Evolutionary conservation across 2,797 vertebrate species (phyloP).

Genomic region (Discoglossus pictus): DNA sequence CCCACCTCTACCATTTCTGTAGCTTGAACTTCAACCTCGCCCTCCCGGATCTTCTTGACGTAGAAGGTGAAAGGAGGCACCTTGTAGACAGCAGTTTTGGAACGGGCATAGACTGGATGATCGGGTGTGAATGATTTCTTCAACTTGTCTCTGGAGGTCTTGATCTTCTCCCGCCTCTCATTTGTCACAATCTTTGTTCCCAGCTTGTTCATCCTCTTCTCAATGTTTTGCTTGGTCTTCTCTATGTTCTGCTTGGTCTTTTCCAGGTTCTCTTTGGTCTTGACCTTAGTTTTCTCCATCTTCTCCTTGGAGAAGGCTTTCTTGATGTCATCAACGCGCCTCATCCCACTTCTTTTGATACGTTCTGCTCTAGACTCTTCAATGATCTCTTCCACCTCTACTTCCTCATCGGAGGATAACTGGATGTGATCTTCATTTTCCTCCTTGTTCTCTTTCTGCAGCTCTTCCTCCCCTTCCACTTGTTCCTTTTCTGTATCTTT

Average conservation of each 20-base stretch:
- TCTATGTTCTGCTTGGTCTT: constrained; percentile 93
- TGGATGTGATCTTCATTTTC: constrained; percentile 72
- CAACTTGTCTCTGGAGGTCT: constrained; percentile 86
- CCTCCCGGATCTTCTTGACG: constrained; percentile 94
- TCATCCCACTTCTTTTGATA: constrained; percentile 86
- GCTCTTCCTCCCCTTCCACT: constrained; percentile 76
- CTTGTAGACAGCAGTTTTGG: constrained; percentile 91
- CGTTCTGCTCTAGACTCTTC: constrained; percentile 92
- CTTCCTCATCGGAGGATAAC: constrained; percentile 88
- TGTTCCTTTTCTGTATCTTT: constrained; percentile 71
- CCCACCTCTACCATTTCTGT: constrained; percentile 96
- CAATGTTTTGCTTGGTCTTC: constrained; percentile 90
- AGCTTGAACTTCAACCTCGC: constrained; percentile 85
- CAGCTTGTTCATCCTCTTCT: constrained; percentile 92
- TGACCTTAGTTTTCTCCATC: constrained; percentile 92
- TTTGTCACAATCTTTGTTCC: constrained; percentile 86
- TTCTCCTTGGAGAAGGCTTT: constrained; percentile 96
- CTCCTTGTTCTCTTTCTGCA: constrained; percentile 74
- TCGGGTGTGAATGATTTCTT: constrained; percentile 92
- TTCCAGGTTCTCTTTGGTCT: constrained; percentile 90
- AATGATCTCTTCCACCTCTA: constrained; percentile 92
- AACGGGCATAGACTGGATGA: constrained; percentile 83
- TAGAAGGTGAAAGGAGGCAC: constrained; percentile 97
- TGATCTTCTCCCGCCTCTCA: constrained; percentile 88
- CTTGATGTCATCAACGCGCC: constrained; percentile 91